A percentile compares a stretch with the other conserved stretches of the same genome.
Evolutionary conservation across 37 sponge, comb jelly and placozoan species (phyloP).

Genomic region (Cliona cf. orientalis): DNA sequence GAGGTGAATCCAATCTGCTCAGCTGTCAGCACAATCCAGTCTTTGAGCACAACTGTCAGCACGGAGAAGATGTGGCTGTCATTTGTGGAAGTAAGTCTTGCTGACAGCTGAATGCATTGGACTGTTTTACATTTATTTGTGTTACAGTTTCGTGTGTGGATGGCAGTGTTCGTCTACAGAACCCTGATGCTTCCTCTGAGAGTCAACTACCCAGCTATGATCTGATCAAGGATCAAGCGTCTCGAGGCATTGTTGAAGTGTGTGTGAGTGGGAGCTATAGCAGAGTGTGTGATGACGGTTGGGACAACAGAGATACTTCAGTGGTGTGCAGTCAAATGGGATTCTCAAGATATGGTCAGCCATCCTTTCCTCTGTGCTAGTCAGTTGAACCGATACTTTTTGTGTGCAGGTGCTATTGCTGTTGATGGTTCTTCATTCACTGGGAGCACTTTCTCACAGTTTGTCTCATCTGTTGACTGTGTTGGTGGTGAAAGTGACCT

Average conservation of each 20-base stretch:
- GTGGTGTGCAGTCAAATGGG: conserved; percentile 56
- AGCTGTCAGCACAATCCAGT: conserved; percentile 16
- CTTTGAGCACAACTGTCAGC: conserved; percentile 40
- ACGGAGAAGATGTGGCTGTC: conserved; percentile 43
- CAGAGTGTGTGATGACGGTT: conserved; percentile 33
- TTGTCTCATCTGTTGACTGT: conserved; percentile 19
- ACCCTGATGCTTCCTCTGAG: no score
- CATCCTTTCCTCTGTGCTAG: no score
- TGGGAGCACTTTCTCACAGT: no score
- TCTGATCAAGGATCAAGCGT: conserved; percentile 33
- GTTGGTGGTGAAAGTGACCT: conserved; percentile 7
- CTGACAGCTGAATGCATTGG: no score
- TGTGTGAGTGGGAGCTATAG: conserved; percentile 30
- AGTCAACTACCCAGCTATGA: no score
- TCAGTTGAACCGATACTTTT: no score
- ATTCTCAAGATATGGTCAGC: conserved; percentile 48
- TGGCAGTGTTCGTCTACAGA: conserved; percentile 22
- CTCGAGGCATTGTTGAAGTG: conserved; percentile 48
- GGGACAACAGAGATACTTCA: conserved; percentile 43
- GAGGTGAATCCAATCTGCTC: conserved; percentile 24
- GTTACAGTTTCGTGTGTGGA: conserved; percentile 25
- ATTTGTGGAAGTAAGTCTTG: conserved; percentile 26
- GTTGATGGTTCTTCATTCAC: background rate
- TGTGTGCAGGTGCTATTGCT: conserved; percentile 34
- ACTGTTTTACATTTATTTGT: no score